Conservation (phyloP, 2,113 vertebrate species). For the Pantherophis guttatus region DNA sequence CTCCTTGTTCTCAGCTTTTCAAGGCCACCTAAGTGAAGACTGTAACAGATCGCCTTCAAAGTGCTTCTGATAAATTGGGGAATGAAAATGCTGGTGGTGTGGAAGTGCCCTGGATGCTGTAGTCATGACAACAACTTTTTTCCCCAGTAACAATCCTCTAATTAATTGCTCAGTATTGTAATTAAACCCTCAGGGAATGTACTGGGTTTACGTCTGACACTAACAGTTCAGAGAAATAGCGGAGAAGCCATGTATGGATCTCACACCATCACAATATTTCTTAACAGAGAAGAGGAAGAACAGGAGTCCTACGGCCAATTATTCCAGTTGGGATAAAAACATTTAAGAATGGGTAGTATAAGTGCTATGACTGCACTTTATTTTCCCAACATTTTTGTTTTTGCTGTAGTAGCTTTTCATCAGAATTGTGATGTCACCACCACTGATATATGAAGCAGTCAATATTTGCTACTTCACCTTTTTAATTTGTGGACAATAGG, state of each 20-base stretch:
- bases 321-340: not conserved
- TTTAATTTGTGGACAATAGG: not conserved
- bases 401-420: not conserved
- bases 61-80: not conserved
- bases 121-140: slow-evolving; percentile 18
- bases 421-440: not conserved
- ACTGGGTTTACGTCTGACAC: not conserved
- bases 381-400: not conserved
- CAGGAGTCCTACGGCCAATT: not conserved
- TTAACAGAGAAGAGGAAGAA: not conserved
- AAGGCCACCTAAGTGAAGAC: not conserved
- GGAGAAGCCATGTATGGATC: not conserved
- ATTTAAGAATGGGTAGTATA: not conserved
- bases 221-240: slow-evolving; percentile 9
- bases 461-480: not conserved
- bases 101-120: not conserved
- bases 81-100: not conserved
- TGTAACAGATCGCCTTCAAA: not conserved
- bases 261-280: not conserved
- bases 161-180: slow-evolving; percentile 7
- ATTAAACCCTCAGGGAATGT: slow-evolving; percentile 28
- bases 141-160: not conserved
- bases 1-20: not conserved
- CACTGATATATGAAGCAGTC: not conserved
- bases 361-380: not conserved